Base-by-base conservation (phyloP, 2,888 invertebrate genomes). In the Zele albiditarsus region DNA sequence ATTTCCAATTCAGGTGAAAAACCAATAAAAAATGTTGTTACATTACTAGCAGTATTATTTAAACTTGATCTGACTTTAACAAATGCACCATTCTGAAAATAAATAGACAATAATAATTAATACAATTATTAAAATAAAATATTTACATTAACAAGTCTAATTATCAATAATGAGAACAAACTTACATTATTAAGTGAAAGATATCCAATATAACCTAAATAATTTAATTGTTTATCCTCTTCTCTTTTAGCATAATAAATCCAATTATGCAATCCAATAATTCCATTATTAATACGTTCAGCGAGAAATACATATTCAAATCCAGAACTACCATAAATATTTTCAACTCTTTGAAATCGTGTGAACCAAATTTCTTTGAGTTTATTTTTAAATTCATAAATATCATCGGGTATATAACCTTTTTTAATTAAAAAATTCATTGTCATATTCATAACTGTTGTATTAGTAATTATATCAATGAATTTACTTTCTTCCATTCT, bases 221-320 rank as follows among this genome's bases (percentile, higher is more conserved):
- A 96, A 89, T 97, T 94, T 1, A 93, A 90, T 49, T 93, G 91
- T 69, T 94, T 93, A 0, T 92, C 92, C 66, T 91, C 89, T 90
- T 98, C 97, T 89, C 96, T 94, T 77, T 92, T 92, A 71, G 93
- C 92, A 84, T 95, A 97, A 89, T 96, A 96, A 63, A 97, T 91
- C 97, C 97, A 98, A 88, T 96, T 96, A 89, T 98, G 98, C 80
- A 98, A 91, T 5, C 97, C 97, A 88, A 90, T 90, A 27, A 93
- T 91, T 83, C 93, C 94, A 62, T 92, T 92, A 83, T 94, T 94
- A 81, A 92, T 91, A 23, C 91, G 87, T 91, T 98, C 98, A 0
- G 97, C 96, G 0, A 97, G 92, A 88, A 97, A 97, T 16, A 97
- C 93, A 82, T 98, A 98, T 89, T 98, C 98, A 86, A 98, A 98